Base-by-base conservation (phyloP, 2,113 vertebrate species). In the western clawed frog (Xenopus tropicalis) region DNA sequence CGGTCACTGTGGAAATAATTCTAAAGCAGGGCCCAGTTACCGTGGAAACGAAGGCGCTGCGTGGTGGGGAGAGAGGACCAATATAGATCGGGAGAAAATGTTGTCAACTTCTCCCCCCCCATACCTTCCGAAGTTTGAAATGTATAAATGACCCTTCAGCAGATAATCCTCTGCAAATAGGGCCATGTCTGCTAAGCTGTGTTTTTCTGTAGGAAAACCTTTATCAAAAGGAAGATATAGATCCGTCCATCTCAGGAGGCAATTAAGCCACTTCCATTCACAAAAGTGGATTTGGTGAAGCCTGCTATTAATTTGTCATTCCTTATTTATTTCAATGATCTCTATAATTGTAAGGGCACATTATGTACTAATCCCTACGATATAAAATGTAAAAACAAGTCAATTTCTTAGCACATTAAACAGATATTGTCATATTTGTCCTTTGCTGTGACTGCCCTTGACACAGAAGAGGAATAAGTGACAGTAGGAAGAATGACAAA, bases 1-100 rank as follows among this genome's bases (percentile, higher is more conserved):
- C 65, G 72, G 65, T 74, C 72, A 74, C 72, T 74, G 72, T 74
- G 65, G 72, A 74, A 74, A 74, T 74, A 74, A 74, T 74, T 68
- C 72, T 74, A 74, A 68, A 74, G 72, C 72, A 68, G 65, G 72
- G 65, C 72, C 65, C 57, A 61, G 72, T 74, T 74, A 74, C 72
- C 72, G 65, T 74, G 65, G 72, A 74, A 74, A 74, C 72, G 22
- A 54, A 67, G 65, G 43, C 64, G 57, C 72, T 74, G 65, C 64
- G 72, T 74, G 72, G 72, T 74, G 65, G 72, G 64, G 43, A 68
- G 72, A 74, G 44, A 68, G 56, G 65, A 74, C 72, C 72, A 74
- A 74, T 74, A 74, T 74, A 74, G 72, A 74, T 74, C 65, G 56
- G 72, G 72, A 74, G 65, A 74, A 74, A 68, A 66, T 74, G 72